phyloP scores from a whole-genome alignment of 2,888 invertebrate genomes.

The Ganaspis brasiliensis region DNA sequence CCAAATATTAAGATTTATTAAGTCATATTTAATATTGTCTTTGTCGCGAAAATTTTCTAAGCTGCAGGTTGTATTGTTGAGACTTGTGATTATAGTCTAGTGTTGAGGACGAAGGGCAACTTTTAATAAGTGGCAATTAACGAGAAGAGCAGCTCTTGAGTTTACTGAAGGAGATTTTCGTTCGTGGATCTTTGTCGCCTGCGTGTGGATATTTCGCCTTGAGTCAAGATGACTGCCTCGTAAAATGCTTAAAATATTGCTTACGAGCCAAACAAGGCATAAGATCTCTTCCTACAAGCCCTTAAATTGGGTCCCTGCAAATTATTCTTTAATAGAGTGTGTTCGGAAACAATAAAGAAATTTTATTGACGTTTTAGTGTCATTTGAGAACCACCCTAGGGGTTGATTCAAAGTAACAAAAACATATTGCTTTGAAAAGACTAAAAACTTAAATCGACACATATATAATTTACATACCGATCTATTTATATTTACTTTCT shows the following conservation, averaged over 20 bases:
- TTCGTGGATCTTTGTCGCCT: slow-evolving; percentile 40
- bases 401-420: not conserved
- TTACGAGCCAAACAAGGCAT: slow-evolving; percentile 7
- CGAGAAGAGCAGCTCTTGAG: slow-evolving; percentile 44
- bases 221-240: slow-evolving; percentile 37
- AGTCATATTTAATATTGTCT: not conserved
- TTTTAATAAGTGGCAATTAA: slow-evolving; percentile 80
- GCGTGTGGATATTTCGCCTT: slow-evolving; percentile 28
- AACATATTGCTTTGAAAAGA: not conserved
- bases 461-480: too few relatives aligned
- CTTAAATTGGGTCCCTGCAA: slow-evolving; percentile 19
- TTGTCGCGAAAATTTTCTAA: not conserved
- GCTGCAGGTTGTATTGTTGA: not conserved
- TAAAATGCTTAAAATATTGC: slow-evolving; percentile 40
- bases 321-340: slow-evolving; percentile 20
- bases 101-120: slow-evolving; percentile 58
- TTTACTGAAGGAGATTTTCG: slow-evolving; percentile 32
- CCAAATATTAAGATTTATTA: not conserved
- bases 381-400: not conserved
- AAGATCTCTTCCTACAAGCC: slow-evolving; percentile 9
- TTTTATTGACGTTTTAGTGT: not conserved
- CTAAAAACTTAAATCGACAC: too few relatives aligned
- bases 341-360: slow-evolving; percentile 5
- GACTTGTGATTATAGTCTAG: slow-evolving; percentile 13
- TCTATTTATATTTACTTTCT: too few relatives aligned